These are phyloP conservation scores for Microcebus griseorufus DNA, from an alignment of 2,113 vertebrate species.

Conservation along the genomic window DNA sequence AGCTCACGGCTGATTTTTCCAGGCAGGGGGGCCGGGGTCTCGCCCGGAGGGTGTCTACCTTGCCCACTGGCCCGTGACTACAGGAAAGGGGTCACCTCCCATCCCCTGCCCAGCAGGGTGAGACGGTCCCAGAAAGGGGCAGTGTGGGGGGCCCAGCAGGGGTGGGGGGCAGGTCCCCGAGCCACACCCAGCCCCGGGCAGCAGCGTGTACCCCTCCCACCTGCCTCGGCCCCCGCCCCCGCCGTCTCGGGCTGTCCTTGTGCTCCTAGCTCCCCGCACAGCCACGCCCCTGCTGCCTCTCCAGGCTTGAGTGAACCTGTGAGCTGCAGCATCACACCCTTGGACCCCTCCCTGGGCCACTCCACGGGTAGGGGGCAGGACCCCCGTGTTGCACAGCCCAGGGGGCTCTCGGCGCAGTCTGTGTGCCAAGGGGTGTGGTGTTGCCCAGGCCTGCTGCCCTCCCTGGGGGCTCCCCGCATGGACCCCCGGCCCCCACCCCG, in stretches of 20 bases:
- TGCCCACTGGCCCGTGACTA: not conserved
- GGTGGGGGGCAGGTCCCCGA: not conserved
- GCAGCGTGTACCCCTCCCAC: not conserved
- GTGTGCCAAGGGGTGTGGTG: rapidly evolving
- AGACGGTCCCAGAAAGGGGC: not conserved
- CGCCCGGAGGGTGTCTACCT: not conserved
- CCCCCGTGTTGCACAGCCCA: rapidly evolving
- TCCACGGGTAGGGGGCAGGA: not conserved
- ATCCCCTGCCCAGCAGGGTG: rapidly evolving
- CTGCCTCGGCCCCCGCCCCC: not conserved
- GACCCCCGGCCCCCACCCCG: not conserved
- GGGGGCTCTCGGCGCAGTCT: not conserved
- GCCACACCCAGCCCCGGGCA: not conserved
- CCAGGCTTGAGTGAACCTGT: not conserved
- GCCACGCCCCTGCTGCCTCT: not conserved
- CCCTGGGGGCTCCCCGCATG: rapidly evolving
- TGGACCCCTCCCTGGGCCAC: not conserved
- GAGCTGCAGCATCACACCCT: rapidly evolving
- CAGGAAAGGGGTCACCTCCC: not conserved
- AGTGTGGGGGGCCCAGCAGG: rapidly evolving
- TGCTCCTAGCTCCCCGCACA: not conserved
- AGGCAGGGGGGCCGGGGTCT: not conserved
- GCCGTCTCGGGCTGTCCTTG: not conserved
- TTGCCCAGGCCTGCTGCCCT: not conserved
- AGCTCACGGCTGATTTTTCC: not conserved